A percentile compares a stretch with the other conserved stretches of the same genome.
Conservation (phyloP, 2,888 invertebrate species). For the Balanococcus diminutus region DNA sequence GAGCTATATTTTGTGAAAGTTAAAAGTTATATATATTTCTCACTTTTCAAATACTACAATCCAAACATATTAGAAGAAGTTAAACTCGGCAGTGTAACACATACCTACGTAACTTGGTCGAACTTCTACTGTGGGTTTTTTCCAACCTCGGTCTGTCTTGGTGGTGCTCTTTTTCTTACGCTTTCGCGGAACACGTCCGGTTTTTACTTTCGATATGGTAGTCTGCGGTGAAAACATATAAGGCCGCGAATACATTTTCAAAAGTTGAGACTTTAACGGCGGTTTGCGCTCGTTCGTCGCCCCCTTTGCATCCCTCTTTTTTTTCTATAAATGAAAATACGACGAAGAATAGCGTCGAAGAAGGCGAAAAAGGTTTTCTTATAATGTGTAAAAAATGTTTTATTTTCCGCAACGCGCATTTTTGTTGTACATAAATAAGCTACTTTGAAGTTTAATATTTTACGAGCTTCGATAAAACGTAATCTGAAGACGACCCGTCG, state of each 20-base stretch:
- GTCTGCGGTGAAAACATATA: conserved; percentile 14
- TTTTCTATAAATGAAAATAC: neutral
- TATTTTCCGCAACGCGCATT: neutral
- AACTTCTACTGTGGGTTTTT: neutral
- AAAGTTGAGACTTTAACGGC: conserved; percentile 20
- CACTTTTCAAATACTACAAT: conserved; percentile 40
- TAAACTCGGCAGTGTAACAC: conserved; percentile 16
- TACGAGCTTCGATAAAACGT: conserved; percentile 12
- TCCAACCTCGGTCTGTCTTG: neutral
- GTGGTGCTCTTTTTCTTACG: neutral
- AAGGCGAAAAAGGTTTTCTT: neutral
- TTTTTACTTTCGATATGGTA: conserved; percentile 37
- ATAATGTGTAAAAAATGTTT: conserved; percentile 27
- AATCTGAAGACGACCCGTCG: neutral
- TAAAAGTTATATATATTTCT: conserved; percentile 38
- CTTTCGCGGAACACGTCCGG: conserved; percentile 30
- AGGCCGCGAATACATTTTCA: neutral
- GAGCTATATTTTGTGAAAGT: conserved; percentile 27
- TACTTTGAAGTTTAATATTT: conserved; percentile 27
- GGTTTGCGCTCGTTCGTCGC: too few relatives aligned
- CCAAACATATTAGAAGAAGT: conserved; percentile 33
- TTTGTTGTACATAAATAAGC: conserved; percentile 10
- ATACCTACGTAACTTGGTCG: neutral
- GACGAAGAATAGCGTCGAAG: neutral
- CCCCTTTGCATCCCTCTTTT: neutral